Evolutionary conservation across 1,140 invertebrate species (phyloP), one percentile per base, ranked within the genome.

Genomic region (Brachionus plicatilis): DNA sequence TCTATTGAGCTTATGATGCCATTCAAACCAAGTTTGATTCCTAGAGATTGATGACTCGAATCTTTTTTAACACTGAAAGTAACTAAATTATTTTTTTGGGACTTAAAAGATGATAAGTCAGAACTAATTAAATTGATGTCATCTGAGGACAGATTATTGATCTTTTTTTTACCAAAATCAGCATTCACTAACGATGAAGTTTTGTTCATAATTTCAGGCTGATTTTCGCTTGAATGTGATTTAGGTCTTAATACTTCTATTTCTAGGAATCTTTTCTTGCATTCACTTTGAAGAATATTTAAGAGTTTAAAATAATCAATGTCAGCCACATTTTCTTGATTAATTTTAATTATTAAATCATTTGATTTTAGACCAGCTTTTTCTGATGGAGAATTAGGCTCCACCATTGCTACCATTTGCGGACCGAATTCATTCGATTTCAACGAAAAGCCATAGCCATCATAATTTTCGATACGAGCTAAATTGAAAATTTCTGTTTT

Each of bases 351-450:
- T 17, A 79, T 27, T 20, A 43, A 60, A 79, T 79, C 76, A 1
- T 45, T 47, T n/a, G 29, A 8, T 33, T 45, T 37, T 0, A 83
- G 29, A 47, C 79, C 79, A 47, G 50, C 50, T 14, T 0, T 20
- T 24, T 66, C 79, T 37, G 79, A 50, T 41, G 79, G 79, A 41
- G 79, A 83, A 7, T 83, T 37, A 6, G 53, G 53, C 17, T 83
- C 79, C 20, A 83, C 68, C 43, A 41, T 37, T 72, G 37, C 14
- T 2, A 72, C 33, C 33, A 72, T 72, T 72, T 43, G 68, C n/a
- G 17, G 68, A 60, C 53, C 17, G 0, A 20, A 60, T 11, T 41
- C 70, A 33, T 33, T 33, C 9, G 70, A n/a, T 72, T 41, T n/a
- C 33, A 80, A 6, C 1, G 43, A 53, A 60, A 80, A 53, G 4